Conservation (phyloP, 2,888 invertebrate genomes). For the Phortica magna region DNA sequence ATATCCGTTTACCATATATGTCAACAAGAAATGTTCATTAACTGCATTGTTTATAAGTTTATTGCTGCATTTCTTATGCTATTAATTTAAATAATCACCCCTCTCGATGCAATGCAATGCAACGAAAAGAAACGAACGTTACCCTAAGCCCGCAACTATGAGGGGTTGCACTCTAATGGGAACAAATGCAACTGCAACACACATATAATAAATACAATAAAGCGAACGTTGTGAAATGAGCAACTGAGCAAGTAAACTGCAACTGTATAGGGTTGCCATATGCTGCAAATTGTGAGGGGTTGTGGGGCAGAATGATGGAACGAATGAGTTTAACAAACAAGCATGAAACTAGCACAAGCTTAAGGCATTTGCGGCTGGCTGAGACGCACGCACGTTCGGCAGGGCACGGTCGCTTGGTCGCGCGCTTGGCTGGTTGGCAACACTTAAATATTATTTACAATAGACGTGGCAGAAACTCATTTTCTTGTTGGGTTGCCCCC, state of each 20-base stretch:
- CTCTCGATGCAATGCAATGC: background rate
- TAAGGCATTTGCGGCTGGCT: background rate
- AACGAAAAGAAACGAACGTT: background rate
- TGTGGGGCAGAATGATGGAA: background rate
- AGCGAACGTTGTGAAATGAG: constrained; percentile 9
- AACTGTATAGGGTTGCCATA: constrained; percentile 12
- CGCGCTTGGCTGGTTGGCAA: constrained; percentile 6
- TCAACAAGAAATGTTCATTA: constrained; percentile 26
- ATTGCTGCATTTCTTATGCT: constrained; percentile 14
- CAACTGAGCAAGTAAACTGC: background rate
- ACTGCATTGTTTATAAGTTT: constrained; percentile 26
- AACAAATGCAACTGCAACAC: constrained; percentile 28
- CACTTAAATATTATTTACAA: constrained; percentile 22
- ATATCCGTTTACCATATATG: constrained; percentile 27
- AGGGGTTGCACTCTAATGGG: constrained; percentile 1
- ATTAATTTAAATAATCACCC: constrained; percentile 22
- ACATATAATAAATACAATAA: background rate
- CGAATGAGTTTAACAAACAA: background rate
- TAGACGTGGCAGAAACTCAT: background rate
- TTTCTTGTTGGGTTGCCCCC: background rate
- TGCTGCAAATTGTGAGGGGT: background rate
- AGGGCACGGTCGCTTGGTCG: background rate
- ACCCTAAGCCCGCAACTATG: background rate
- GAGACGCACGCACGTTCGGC: no score
- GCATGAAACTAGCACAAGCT: constrained; percentile 2